A percentile compares a stretch with the other conserved stretches of the same genome.
phyloP scores from a whole-genome alignment of 1,140 invertebrate species.

The Nomia melanderi region DNA sequence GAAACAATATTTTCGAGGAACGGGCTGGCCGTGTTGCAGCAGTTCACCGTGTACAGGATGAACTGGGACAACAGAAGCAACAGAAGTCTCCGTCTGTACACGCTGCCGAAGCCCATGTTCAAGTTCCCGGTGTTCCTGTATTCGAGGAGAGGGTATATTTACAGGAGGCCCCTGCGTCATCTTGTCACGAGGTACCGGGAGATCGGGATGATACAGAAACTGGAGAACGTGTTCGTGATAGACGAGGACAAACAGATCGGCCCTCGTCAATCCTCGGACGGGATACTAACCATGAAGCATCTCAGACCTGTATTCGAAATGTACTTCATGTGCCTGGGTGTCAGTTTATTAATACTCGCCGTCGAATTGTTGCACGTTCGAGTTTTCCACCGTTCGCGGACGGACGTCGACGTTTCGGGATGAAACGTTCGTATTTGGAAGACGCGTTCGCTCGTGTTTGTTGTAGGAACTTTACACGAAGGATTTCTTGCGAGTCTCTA shows the following conservation, averaged over 20 bases:
- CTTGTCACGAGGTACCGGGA: slow-evolving; percentile 27
- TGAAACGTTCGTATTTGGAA: too few relatives aligned
- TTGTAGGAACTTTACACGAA: too few relatives aligned
- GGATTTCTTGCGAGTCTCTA: too few relatives aligned
- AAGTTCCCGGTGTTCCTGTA: slow-evolving; percentile 31
- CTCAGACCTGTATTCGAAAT: slow-evolving; percentile 14
- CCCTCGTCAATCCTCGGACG: background rate
- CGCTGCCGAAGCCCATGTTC: background rate
- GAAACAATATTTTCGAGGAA: background rate
- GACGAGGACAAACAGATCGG: slow-evolving; percentile 21
- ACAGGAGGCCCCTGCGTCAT: background rate
- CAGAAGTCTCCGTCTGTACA: slow-evolving; percentile 20
- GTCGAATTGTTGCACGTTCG: background rate
- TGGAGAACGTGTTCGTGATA: slow-evolving; percentile 1
- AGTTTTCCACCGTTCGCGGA: background rate
- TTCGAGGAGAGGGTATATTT: slow-evolving; percentile 11
- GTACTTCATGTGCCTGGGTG: slow-evolving; percentile 3
- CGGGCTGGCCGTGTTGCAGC: slow-evolving; percentile 13
- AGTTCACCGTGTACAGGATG: slow-evolving; percentile 23
- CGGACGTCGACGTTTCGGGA: too few relatives aligned
- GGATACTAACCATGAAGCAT: slow-evolving; percentile 22
- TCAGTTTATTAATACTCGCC: background rate
- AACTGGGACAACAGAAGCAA: slow-evolving; percentile 35
- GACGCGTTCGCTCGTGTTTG: too few relatives aligned
- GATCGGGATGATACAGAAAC: slow-evolving; percentile 14